Evolutionary conservation across 2,888 invertebrate species (phyloP), one percentile per base, ranked within the genome.

Genomic region (Ceramica pisi): DNA sequence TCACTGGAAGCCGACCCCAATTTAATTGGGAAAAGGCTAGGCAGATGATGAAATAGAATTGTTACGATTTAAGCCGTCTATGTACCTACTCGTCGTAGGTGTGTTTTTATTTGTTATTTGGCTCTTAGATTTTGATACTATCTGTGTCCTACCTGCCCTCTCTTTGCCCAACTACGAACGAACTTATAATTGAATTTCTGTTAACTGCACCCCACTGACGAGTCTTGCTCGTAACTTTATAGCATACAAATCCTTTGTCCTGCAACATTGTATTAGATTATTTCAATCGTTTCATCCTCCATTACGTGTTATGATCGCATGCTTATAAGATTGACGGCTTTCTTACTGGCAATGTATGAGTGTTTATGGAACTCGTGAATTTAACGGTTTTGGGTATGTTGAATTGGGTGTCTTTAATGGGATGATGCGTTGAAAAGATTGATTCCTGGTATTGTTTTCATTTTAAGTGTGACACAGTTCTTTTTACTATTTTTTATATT

Each of bases 151-250:
- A 59, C 67, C 48, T 44, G 46, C 0, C 23, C 86, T 85, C 14
- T 94, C 94, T 94, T 82, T 93, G 93, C 4, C 76, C 66, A 77
- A 72, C 77, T 90, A 92, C 90, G 91, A 94, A 91, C 91, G 90
- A 95, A 95, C 91, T 95, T 95, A 95, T 95, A 95, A 95, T 95
- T 96, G 95, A 95, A 95, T 94, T 94, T 93, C 93, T 90, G 95
- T 94, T 94, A 95, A 95, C 93, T 91, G 91, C 92, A 87, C 95
- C 92, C 95, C 77, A 86, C 89, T 91, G 95, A 93, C 91, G 91
- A 91, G 89, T 89, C 88, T 89, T 87, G 91, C 91, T 86, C 91
- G 92, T 94, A 94, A 94, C 94, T 91, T 89, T 90, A 92, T 92
- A 87, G 88, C 87, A 85, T 89, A 90, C 84, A 72, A 82, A 76